phyloP scores from a whole-genome alignment of 2,113 vertebrate genomes.

The Halichoerus grypus region DNA sequence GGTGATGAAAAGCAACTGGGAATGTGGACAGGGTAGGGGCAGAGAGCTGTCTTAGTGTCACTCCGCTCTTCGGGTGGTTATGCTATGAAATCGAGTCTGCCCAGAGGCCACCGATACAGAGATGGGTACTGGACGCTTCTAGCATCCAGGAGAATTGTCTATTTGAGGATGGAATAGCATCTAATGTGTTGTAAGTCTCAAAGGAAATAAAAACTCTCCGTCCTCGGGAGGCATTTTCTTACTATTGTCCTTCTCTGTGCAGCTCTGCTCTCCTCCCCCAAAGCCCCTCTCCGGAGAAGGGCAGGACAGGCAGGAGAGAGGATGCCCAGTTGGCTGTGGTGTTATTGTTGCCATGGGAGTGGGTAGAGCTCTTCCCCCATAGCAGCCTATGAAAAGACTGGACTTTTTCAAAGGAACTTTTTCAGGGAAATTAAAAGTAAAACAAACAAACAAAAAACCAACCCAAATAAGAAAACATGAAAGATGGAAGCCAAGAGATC shows the following conservation, averaged over 20 bases:
- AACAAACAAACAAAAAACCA: not conserved
- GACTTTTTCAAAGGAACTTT: not conserved
- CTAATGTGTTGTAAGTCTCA: not conserved
- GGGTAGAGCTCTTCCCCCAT: no score
- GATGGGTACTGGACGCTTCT: not conserved
- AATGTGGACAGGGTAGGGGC: rapidly evolving
- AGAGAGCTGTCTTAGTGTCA: not conserved
- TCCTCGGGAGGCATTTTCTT: not conserved
- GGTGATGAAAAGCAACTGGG: not conserved
- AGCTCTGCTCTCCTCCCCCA: not conserved
- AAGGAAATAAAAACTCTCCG: not conserved
- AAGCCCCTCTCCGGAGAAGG: not conserved
- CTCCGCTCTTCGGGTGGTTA: rapidly evolving
- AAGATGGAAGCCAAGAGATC: not conserved
- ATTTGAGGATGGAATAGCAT: not conserved
- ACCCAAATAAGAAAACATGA: not conserved
- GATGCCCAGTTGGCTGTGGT: not conserved
- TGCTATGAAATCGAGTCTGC: not conserved
- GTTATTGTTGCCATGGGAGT: rapidly evolving
- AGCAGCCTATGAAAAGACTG: not conserved
- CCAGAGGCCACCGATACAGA: not conserved
- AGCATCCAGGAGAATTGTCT: constrained; percentile 2
- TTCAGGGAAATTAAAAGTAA: not conserved
- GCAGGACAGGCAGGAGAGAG: not conserved
- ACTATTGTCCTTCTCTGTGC: not conserved